Evolutionary conservation across 2,888 invertebrate species (phyloP), one percentile per base, ranked within the genome.

Genomic region (Platycheirus albimanus): DNA sequence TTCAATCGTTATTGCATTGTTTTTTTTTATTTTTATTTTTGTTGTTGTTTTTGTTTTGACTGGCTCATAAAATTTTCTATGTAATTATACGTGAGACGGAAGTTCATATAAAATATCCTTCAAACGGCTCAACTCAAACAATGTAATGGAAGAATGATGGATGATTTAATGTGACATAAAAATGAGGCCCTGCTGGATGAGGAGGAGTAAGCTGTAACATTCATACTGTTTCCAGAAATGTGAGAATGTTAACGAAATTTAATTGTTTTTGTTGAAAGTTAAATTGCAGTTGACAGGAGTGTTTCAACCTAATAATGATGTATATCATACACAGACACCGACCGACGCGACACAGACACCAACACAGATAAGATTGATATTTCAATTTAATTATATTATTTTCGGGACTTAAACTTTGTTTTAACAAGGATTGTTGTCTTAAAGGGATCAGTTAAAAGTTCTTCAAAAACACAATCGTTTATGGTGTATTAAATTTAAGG

Each of bases 211-310:
- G n/a, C n/a, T n/a, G n/a, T 24, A 17, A 17, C 24, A 24, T 24
- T 24, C 24, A 24, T 6, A 24, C 24, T n/a, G n/a, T n/a, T n/a
- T n/a, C n/a, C n/a, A n/a, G 61, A 54, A 28, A 74, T 45, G 61
- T 67, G 61, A 74, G 63, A 56, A 63, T 74, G 69, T 74, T 80
- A 69, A 80, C 79, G 67, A 63, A 63, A 61, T 74, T 74, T 80
- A 80, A 80, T 80, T 80, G 74, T 74, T 80, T 78, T 80, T 74
- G 45, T 61, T 61, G 45, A 74, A 80, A 74, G 54, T 80, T 80
- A 69, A 67, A 80, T 74, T 74, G 69, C 47, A 74, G 49, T 69
- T 69, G 79, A 54, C 69, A 69, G 17, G 36, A 6, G 17, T 10
- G 17, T 17, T 43, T 43, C 11, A 43, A 24, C 38, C 43, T 43